phyloP scores from a whole-genome alignment of 2,113 vertebrate genomes.

The Plecturocebus donacophilus region DNA sequence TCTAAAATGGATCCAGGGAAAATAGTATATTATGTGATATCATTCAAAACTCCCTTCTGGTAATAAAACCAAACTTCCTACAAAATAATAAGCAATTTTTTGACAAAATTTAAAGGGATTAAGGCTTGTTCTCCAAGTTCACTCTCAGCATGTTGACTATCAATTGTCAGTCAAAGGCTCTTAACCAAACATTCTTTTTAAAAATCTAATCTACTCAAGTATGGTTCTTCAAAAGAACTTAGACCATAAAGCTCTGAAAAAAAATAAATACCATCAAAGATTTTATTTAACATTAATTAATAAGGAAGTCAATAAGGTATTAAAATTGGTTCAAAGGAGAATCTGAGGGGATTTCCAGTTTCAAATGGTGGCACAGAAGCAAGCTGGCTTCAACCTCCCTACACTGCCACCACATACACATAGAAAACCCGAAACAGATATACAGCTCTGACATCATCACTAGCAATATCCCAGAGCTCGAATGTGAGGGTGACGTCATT shows the following conservation, averaged over 20 bases:
- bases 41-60: not conserved
- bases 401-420: not conserved
- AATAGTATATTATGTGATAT: not conserved
- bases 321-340: not conserved
- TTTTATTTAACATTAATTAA: conserved; percentile 15
- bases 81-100: not conserved
- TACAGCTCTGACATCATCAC: not conserved
- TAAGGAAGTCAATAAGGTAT: not conserved
- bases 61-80: not conserved
- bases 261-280: not conserved
- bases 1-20: not conserved
- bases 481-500: not conserved
- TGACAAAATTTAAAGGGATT: not conserved
- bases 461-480: not conserved
- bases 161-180: not conserved
- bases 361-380: not conserved
- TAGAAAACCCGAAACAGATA: not conserved
- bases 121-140: not conserved
- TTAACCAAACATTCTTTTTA: not conserved
- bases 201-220: not conserved
- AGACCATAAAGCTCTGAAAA: not conserved
- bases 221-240: not conserved
- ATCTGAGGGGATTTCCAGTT: not conserved
- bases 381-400: not conserved
- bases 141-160: not conserved